Evolutionary conservation across 2,113 vertebrate species (phyloP), one percentile per base, ranked within the genome.

Genomic region (Pollachius pollachius): DNA sequence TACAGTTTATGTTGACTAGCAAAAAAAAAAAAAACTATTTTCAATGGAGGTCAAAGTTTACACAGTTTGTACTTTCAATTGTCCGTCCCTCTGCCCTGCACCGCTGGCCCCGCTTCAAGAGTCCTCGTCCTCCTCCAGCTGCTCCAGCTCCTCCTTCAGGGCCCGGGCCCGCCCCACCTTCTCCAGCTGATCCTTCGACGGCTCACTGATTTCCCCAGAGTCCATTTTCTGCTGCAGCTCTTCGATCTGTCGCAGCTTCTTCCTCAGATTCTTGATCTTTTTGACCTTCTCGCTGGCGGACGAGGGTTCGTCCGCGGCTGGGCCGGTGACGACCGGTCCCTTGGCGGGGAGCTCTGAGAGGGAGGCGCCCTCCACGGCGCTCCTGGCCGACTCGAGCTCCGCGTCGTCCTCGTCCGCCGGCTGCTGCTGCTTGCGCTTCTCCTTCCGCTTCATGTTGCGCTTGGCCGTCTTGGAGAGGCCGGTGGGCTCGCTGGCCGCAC

Each of bases 381-480:
- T 79, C 61, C 80, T 92, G 76, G 94, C 82, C 2, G 59, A 81
- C 1, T 94, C 92, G 34, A 91, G 79, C 1, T 94, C 92, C 37
- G 91, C 77, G 0, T 84, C 84, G 7, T 16, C 76, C 1, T 87
- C 80, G 17, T 25, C 30, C 73, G 15, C 62, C 86, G 79, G 15
- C 72, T 90, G 87, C 80, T 93, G 92, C 75, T 97, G 96, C 79
- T 94, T 94, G 68, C 95, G 89, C 73, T 97, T 97, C 69, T 98
- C 95, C 75, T 97, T 97, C 5, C 96, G 94, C 73, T 98, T 97
- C 90, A 97, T 88, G 87, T 98, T 98, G 81, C 95, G 93, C 76
- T 95, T 97, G 71, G 96, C 94, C 0, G 94, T 86, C 79, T 95
- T 97, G 41, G 96, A 98, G 37, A 97, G 93, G 1, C 90, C 88